Evolutionary conservation across 2,113 vertebrate genomes (phyloP), one percentile per base, ranked within the genome.

Genomic region (Ptyas mucosa): DNA sequence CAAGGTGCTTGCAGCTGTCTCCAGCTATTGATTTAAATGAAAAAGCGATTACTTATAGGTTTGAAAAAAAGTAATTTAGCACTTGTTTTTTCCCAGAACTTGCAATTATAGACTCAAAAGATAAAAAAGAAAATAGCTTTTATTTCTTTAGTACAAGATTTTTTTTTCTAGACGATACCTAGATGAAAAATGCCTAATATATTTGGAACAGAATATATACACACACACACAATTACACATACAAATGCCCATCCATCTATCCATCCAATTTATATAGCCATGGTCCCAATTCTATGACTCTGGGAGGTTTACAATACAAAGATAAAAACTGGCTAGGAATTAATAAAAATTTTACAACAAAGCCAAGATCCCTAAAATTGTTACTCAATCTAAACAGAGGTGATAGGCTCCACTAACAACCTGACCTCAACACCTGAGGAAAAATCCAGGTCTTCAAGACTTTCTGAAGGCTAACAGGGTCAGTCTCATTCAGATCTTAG

Each of bases 161-260:
- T 89, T 24, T 24, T 90, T 0, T 49, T 91, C 3, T 52, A 90
- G 34, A 29, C 91, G 75, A 43, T 90, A 94, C 92, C 8, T 6
- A 75, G 87, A 92, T 94, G 95, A 91, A 75, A 95, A 95, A 95
- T 92, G 1, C 88, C 85, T 81, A 81, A 81, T 81, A 3, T 81
- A 21, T 43, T 39, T 81, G 94, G 15, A 92, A 88, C 53, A 39
- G 34, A 39, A 88, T n/a, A 29, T 11, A n/a, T 11, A 61, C 26
- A n/a, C 26, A 20, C 57, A 24, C 10, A 15, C 29, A 69, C 2
- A 69, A 69, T n/a, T n/a, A 69, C 64, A 69, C 12, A 69, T 5
- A 15, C 29, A 69, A 29, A 69, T 34, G 14, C 12, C 24, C 11
- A 87, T 87, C 24, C 24, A 87, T 87, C 43, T 85, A 85, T 85